phyloP scores from a whole-genome alignment of 2,797 vertebrate species.

The Parauchenoglanis punctatus region DNA sequence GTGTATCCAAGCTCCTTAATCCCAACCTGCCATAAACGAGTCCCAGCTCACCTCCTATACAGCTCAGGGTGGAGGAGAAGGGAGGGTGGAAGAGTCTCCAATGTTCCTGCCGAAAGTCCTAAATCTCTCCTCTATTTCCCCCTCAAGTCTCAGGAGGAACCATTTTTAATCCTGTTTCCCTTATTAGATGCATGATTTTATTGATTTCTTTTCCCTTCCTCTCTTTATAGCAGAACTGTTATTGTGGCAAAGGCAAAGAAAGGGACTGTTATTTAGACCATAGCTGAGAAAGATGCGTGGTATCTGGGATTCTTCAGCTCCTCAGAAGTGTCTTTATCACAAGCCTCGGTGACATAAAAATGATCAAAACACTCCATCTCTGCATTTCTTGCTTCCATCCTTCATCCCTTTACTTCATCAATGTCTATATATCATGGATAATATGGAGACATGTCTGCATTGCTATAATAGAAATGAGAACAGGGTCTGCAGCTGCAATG shows the following conservation, averaged over 20 bases:
- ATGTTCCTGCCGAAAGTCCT: conserved; percentile 56
- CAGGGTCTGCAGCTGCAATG: conserved; percentile 58
- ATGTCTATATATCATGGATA: conserved; percentile 46
- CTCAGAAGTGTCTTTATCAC: conserved; percentile 59
- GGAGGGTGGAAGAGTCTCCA: conserved; percentile 25
- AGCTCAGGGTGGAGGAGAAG: conserved; percentile 44
- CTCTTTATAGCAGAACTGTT: conserved; percentile 59
- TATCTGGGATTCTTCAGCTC: conserved; percentile 56
- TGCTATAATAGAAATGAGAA: conserved; percentile 70
- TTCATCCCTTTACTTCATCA: conserved; percentile 65
- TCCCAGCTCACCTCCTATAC: conserved; percentile 55
- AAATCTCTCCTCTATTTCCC: conserved; percentile 53
- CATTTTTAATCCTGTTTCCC: conserved; percentile 69
- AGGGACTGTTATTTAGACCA: conserved; percentile 61
- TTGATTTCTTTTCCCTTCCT: conserved; percentile 64
- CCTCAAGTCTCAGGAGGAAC: conserved; percentile 54
- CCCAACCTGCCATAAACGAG: conserved; percentile 64
- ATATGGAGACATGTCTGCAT: conserved; percentile 61
- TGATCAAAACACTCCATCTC: conserved; percentile 70
- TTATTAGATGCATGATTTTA: conserved; percentile 69
- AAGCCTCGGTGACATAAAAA: conserved; percentile 59
- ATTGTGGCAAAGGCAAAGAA: conserved; percentile 57
- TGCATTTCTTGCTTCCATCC: conserved; percentile 38
- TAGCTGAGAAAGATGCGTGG: conserved; percentile 53
- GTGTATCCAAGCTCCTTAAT: conserved; percentile 67